Conservation (phyloP, 2,888 invertebrate species). For the Omphaloscelis lunosa region DNA sequence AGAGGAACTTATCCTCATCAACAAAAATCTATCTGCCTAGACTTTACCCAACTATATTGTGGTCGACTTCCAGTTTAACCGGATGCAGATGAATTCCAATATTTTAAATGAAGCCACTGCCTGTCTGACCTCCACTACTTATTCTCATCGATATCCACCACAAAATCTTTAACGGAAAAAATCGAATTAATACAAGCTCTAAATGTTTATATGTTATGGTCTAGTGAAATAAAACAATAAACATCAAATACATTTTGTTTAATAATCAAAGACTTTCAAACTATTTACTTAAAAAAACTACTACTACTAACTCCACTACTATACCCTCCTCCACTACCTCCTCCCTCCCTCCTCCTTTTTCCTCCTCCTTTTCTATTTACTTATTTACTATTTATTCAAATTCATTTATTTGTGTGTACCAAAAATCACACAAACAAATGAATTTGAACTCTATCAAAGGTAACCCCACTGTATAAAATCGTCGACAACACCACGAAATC, state of each 20-base stretch:
- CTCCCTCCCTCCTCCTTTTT: no score
- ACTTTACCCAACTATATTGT: no score
- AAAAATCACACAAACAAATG: no score
- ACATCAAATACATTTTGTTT: background rate
- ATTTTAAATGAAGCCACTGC: no score
- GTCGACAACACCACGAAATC: constrained; percentile 71
- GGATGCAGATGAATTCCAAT: no score
- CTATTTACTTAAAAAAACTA: no score
- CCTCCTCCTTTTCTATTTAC: no score
- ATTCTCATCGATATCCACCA: background rate
- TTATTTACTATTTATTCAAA: no score
- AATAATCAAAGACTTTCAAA: background rate
- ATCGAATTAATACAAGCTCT: background rate
- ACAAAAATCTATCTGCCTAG: background rate
- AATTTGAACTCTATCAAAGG: constrained; percentile 38
- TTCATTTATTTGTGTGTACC: no score
- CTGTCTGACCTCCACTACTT: background rate
- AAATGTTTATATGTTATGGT: background rate
- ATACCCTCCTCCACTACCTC: no score
- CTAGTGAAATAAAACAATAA: background rate
- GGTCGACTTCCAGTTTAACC: no score
- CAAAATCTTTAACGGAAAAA: background rate
- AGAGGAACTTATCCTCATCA: background rate
- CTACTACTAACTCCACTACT: no score
- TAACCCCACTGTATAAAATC: constrained; percentile 73